Conservation (phyloP, 2,888 invertebrate species). For the Oxytorus armatus region DNA sequence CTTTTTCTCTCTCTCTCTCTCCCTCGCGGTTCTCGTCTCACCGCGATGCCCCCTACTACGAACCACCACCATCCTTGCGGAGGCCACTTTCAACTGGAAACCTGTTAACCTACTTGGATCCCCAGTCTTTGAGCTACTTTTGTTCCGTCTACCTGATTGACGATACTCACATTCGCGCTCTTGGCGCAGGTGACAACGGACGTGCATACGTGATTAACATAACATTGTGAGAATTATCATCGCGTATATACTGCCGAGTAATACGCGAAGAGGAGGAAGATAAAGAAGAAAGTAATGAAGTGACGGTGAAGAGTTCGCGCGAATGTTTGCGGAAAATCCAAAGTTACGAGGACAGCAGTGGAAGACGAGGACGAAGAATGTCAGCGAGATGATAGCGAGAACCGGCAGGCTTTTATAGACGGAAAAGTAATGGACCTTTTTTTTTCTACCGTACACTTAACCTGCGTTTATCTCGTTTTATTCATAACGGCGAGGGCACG, state of each 20-base stretch:
- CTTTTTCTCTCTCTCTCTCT: constrained; percentile 35
- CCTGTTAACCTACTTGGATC: constrained; percentile 83
- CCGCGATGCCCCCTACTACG: constrained; percentile 69
- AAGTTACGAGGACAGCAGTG: constrained; percentile 48
- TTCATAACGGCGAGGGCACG: background rate
- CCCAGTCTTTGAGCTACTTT: constrained; percentile 79
- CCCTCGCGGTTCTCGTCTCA: constrained; percentile 47
- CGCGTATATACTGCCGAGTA: background rate
- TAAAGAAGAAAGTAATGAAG: constrained; percentile 39
- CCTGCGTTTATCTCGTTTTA: background rate
- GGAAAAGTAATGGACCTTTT: constrained; percentile 52
- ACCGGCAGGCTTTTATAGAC: constrained; percentile 56
- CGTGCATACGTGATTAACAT: constrained; percentile 12
- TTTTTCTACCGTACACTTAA: constrained; percentile 8
- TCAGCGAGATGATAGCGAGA: constrained; percentile 55
- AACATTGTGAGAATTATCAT: background rate
- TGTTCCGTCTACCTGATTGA: constrained; percentile 66
- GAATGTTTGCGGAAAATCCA: constrained; percentile 49
- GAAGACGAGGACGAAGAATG: constrained; percentile 42
- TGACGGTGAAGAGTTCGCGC: constrained; percentile 48
- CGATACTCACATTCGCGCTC: constrained; percentile 54
- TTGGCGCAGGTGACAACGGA: constrained; percentile 51
- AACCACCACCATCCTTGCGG: constrained; percentile 70
- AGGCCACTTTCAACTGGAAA: constrained; percentile 81
- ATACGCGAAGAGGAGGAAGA: background rate